A percentile compares a stretch with the other conserved stretches of the same genome.
These are phyloP conservation scores for Elaeidobius kamerunicus DNA, from an alignment of 2,888 invertebrate species.

Conservation along the genomic window DNA sequence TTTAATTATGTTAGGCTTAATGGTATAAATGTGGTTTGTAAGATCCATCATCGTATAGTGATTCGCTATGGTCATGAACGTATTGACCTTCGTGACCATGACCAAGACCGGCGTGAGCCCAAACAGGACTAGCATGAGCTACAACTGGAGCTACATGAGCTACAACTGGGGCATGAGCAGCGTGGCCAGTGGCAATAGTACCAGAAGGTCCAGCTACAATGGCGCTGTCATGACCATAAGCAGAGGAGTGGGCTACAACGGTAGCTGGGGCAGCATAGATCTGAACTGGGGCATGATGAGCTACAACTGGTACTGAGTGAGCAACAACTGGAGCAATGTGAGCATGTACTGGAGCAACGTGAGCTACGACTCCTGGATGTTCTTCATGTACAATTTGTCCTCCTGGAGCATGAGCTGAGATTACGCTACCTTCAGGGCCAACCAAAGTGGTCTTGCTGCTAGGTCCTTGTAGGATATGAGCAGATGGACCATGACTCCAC, in stretches of 20 bases:
- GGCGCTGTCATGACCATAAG: constrained; percentile 7
- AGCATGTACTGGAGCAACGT: constrained; percentile 29
- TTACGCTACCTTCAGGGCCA: constrained; percentile 38
- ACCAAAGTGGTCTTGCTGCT: constrained; percentile 40
- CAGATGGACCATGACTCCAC: constrained; percentile 23
- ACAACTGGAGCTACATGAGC: constrained; percentile 22
- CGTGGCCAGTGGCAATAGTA: constrained; percentile 14
- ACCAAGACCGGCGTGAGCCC: constrained; percentile 14
- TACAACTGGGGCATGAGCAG: constrained; percentile 12
- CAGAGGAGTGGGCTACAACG: constrained; percentile 20
- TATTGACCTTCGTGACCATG: constrained; percentile 40
- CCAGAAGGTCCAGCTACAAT: constrained; percentile 13
- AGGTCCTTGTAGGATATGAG: constrained; percentile 37
- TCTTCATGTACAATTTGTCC: constrained; percentile 36
- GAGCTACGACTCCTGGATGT: constrained; percentile 23
- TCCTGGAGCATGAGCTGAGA: constrained; percentile 19
- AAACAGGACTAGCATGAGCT: constrained; percentile 13
- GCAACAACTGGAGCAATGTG: constrained; percentile 20
- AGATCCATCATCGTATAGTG: constrained; percentile 42
- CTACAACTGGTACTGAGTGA: constrained; percentile 10
- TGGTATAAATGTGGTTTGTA: constrained; percentile 37
- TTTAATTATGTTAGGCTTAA: too few species aligned
- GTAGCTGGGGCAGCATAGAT: constrained; percentile 12
- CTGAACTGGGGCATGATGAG: constrained; percentile 3
- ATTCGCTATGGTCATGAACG: constrained; percentile 38